These are phyloP conservation scores for Onthophagus taurus DNA, from an alignment of 1,140 invertebrate species.

Conservation along the genomic window DNA sequence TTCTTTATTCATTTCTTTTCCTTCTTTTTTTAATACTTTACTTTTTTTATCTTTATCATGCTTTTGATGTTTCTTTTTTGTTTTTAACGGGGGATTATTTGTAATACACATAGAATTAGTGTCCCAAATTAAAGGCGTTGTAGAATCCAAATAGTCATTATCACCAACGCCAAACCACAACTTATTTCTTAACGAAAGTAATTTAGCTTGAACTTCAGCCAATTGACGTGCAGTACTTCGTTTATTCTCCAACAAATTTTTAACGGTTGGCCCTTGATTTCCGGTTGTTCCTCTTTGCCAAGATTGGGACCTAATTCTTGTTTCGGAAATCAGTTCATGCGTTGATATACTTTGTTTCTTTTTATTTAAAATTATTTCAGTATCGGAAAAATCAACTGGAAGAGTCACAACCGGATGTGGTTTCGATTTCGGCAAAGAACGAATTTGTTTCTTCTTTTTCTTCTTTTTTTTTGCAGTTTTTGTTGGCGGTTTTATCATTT, in stretches of 20 bases:
- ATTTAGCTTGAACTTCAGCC: slow-evolving; percentile 33
- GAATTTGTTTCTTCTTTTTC: slow-evolving; percentile 15
- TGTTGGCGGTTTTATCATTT: slow-evolving; percentile 17
- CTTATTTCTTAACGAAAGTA: slow-evolving; percentile 32
- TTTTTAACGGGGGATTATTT: neutral
- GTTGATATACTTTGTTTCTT: slow-evolving; percentile 10
- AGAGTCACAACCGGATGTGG: no score
- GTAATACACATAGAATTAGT: neutral
- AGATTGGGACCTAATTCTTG: slow-evolving; percentile 12
- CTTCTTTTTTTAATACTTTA: neutral
- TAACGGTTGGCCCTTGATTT: slow-evolving; percentile 6
- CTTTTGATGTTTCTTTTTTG: slow-evolving; percentile 3
- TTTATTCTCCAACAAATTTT: neutral
- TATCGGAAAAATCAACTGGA: slow-evolving; percentile 12
- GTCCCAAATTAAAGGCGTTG: slow-evolving; percentile 33
- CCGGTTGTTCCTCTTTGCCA: slow-evolving; percentile 11
- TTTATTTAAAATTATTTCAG: slow-evolving; percentile 10
- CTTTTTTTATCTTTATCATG: slow-evolving; percentile 3
- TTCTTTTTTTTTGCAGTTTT: slow-evolving; percentile 10
- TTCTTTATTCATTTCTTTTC: slow-evolving; percentile 4
- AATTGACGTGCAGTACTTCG: slow-evolving; percentile 25
- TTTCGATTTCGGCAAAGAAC: no score
- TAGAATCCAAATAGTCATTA: slow-evolving; percentile 34
- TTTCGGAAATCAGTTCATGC: slow-evolving; percentile 11
- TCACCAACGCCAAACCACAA: slow-evolving; percentile 34